Conservation (phyloP, 2,888 invertebrate species). For the Scrobipalpa atriplicella region DNA sequence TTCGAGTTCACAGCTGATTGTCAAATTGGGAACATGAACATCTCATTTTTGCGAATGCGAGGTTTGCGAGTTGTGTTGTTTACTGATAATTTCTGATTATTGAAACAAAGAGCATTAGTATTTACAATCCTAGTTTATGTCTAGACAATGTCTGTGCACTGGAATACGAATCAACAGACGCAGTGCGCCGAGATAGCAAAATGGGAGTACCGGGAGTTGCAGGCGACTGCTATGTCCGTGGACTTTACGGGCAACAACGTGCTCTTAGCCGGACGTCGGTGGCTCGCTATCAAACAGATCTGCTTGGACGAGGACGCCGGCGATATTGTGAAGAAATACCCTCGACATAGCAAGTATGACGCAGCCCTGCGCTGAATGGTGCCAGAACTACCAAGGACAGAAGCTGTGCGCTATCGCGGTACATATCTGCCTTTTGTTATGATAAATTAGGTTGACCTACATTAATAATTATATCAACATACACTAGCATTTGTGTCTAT, state of each 20-base stretch:
- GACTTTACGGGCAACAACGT: conserved; percentile 93
- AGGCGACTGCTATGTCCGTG: conserved; percentile 97
- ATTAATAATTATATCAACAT: neutral
- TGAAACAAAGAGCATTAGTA: neutral
- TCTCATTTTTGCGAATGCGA: no score
- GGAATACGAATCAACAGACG: conserved; percentile 50
- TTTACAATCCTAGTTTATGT: neutral
- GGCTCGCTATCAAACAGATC: conserved; percentile 89
- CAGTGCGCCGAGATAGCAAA: conserved; percentile 70
- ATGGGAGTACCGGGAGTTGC: conserved; percentile 92
- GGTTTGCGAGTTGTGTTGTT: neutral
- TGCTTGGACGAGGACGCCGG: conserved; percentile 87
- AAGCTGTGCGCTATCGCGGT: conserved; percentile 95
- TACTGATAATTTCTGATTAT: conserved; percentile 1
- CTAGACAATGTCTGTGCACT: conserved; percentile 68
- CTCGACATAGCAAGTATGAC: conserved; percentile 96
- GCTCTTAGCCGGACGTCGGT: conserved; percentile 91
- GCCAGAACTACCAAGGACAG: conserved; percentile 89
- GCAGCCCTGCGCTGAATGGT: conserved; percentile 97
- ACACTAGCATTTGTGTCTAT: no score
- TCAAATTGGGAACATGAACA: conserved; percentile 12
- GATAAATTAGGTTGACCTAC: neutral
- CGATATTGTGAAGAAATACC: conserved; percentile 89
- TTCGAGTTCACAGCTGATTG: conserved; percentile 7
- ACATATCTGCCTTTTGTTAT: conserved; percentile 39